Conservation (phyloP, 2,888 invertebrate species). For the Cheilosia vernalis region DNA sequence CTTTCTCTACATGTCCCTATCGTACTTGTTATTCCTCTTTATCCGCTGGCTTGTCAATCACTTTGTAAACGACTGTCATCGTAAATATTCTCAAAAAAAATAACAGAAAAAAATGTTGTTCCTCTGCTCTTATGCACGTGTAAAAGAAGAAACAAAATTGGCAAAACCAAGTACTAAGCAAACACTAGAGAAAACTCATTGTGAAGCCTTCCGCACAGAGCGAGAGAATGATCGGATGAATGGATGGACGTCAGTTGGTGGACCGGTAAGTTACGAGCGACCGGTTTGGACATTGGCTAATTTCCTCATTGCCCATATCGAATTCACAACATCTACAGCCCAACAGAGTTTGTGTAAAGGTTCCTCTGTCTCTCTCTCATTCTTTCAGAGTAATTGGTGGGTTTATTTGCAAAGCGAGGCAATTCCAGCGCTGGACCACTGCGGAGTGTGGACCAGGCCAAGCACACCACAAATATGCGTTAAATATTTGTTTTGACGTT, state of each 20-base stretch:
- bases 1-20: constrained; percentile 24
- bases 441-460: constrained; percentile 54
- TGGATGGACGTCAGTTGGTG: constrained; percentile 51
- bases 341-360: constrained; percentile 29
- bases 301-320: constrained; percentile 74
- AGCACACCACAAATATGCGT: constrained; percentile 68
- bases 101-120: constrained; percentile 5
- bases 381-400: constrained; percentile 32
- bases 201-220: constrained; percentile 46
- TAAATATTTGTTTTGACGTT: constrained; percentile 75
- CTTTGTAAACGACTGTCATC: constrained; percentile 75
- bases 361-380: constrained; percentile 35
- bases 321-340: constrained; percentile 53
- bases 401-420: constrained; percentile 50
- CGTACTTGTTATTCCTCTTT: constrained; percentile 65
- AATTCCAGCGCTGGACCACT: constrained; percentile 21
- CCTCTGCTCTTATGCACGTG: constrained; percentile 35
- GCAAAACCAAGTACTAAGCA: constrained; percentile 70
- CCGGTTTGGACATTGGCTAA: constrained; percentile 70
- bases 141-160: constrained; percentile 62
- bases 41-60: constrained; percentile 75
- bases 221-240: neutral
- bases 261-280: constrained; percentile 70
- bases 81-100: constrained; percentile 68
- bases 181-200: constrained; percentile 66